A percentile compares a stretch with the other conserved stretches of the same genome.
Conservation (phyloP, 92 coral and sea anemone species). For the Pocillopora grandis region DNA sequence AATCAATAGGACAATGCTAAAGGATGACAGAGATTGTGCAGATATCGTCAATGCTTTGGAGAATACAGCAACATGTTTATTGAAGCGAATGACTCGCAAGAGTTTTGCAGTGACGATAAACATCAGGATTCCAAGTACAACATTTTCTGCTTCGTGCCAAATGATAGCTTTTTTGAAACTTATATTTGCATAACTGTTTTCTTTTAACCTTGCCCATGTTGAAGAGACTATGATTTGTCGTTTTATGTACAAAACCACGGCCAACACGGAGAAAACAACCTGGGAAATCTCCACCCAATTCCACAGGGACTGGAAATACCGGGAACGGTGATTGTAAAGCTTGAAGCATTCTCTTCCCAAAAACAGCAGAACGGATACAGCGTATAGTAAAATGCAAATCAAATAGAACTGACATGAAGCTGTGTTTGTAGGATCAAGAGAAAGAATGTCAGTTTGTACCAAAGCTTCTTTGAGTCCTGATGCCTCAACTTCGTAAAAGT, state of each 20-base stretch:
- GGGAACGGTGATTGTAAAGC: conserved; percentile 30
- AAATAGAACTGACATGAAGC: conserved; percentile 62
- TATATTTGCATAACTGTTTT: conserved; percentile 48
- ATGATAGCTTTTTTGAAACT: conserved; percentile 51
- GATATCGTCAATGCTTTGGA: conserved; percentile 41
- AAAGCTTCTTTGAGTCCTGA: conserved; percentile 46
- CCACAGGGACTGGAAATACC: conserved; percentile 61
- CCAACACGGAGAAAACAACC: conserved; percentile 39
- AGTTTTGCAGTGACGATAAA: conserved; percentile 60
- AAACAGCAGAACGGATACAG: conserved; percentile 44
- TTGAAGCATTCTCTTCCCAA: conserved; percentile 43
- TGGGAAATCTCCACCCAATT: conserved; percentile 75
- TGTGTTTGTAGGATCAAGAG: conserved; percentile 49
- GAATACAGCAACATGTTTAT: conserved; percentile 55
- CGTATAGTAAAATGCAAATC: conserved; percentile 54
- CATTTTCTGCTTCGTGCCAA: conserved; percentile 65
- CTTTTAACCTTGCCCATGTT: conserved; percentile 40
- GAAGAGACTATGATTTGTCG: conserved; percentile 27
- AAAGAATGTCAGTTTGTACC: conserved; percentile 44
- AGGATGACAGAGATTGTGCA: conserved; percentile 39
- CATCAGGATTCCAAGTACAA: conserved; percentile 47
- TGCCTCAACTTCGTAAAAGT: conserved; percentile 61
- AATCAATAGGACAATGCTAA: conserved; percentile 29
- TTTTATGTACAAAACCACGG: conserved; percentile 50
- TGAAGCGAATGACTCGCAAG: conserved; percentile 63